phyloP scores from a whole-genome alignment of 2,888 invertebrate species.

The Epinotia bilunana region DNA sequence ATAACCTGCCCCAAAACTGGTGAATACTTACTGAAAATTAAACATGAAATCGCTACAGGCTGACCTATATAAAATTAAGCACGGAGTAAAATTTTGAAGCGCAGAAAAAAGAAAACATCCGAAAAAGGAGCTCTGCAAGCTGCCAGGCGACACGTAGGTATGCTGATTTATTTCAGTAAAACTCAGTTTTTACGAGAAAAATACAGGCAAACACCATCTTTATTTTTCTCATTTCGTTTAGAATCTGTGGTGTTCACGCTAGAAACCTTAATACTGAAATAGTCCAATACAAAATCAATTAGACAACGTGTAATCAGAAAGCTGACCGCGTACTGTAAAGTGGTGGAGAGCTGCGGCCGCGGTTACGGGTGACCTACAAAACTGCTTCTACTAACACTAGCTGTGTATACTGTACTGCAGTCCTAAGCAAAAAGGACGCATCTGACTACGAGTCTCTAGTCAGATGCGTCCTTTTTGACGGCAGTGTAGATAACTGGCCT shows the following conservation, averaged over 20 bases:
- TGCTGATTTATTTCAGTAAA: constrained; percentile 19
- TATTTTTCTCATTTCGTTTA: background rate
- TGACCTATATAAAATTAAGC: constrained; percentile 12
- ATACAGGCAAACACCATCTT: background rate
- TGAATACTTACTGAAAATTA: background rate
- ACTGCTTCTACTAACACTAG: constrained; percentile 19
- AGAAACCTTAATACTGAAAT: constrained; percentile 21
- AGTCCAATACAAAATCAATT: constrained; percentile 41
- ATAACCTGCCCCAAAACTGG: background rate
- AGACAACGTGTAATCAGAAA: constrained; percentile 43
- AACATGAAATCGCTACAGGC: background rate
- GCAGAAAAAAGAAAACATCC: constrained; percentile 12
- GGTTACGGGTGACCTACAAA: constrained; percentile 33
- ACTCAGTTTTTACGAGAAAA: constrained; percentile 5
- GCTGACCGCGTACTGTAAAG: constrained; percentile 43
- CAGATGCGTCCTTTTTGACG: too few relatives aligned
- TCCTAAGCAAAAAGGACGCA: too few relatives aligned
- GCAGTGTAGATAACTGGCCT: constrained; percentile 1
- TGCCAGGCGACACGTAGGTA: constrained; percentile 14
- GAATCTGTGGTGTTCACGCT: background rate
- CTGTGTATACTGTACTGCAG: constrained; percentile 1
- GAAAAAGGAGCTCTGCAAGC: constrained; percentile 8
- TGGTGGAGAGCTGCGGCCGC: constrained; percentile 28
- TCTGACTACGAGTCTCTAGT: too few relatives aligned
- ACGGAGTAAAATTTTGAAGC: constrained; percentile 6